Percentiles rank a stretch among this genome's conserved stretches.
Conservation (phyloP, 1,140 invertebrate species). For the Grapholita molesta region DNA sequence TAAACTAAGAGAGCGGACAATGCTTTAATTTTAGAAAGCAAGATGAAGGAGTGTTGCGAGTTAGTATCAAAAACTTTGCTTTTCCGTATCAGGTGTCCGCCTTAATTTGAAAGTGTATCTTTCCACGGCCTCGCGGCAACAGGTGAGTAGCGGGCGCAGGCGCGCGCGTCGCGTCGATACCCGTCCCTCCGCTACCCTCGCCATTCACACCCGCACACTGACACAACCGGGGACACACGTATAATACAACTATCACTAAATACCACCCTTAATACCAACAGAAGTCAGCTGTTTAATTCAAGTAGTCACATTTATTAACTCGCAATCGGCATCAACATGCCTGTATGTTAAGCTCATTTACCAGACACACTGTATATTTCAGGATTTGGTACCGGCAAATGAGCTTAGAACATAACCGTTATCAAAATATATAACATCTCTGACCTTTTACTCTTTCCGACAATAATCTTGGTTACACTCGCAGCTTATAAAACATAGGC, state of each 20-base stretch:
- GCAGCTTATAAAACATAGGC: background rate
- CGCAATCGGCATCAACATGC: background rate
- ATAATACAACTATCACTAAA: constrained; percentile 22
- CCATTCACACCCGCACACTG: constrained; percentile 51
- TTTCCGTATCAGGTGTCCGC: constrained; percentile 67
- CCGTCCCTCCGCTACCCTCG: constrained; percentile 34
- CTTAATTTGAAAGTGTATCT: constrained; percentile 73
- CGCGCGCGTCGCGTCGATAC: constrained; percentile 69
- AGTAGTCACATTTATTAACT: background rate
- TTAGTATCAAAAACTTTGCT: constrained; percentile 38
- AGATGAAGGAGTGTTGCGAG: background rate
- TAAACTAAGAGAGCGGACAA: no score
- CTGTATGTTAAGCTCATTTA: background rate
- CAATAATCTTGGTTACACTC: background rate
- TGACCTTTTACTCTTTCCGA: background rate
- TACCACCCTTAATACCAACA: constrained; percentile 7
- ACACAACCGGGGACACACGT: constrained; percentile 51
- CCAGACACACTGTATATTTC: background rate
- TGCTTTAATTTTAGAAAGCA: background rate
- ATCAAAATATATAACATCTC: background rate
- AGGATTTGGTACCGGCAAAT: no score
- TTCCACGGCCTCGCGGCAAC: constrained; percentile 71
- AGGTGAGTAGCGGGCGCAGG: constrained; percentile 62
- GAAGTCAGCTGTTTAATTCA: background rate
- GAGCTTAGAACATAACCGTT: background rate